A percentile compares a stretch with the other conserved stretches of the same genome.
phyloP scores from a whole-genome alignment of 2,797 vertebrate species.

The Peromyscus aztecus region DNA sequence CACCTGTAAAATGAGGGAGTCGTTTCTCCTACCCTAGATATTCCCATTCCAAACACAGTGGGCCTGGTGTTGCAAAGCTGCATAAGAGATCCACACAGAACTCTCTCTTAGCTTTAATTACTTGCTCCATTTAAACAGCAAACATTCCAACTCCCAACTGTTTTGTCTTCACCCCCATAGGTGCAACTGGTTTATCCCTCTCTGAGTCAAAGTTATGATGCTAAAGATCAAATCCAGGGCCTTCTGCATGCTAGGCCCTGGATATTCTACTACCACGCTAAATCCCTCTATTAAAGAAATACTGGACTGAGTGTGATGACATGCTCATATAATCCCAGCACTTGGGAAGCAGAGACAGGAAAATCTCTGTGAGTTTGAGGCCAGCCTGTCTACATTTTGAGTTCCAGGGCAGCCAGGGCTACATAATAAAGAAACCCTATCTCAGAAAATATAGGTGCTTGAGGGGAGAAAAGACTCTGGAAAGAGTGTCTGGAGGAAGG shows the following conservation, averaged over 20 bases:
- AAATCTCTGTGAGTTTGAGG: neutral
- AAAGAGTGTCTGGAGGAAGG: neutral
- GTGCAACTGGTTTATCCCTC: neutral
- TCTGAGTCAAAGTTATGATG: neutral
- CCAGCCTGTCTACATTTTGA: neutral
- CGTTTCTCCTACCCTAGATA: neutral
- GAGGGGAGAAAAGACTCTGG: neutral
- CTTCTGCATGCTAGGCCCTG: neutral
- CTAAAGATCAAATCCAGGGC: neutral
- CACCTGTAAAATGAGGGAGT: neutral
- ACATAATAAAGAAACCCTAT: neutral
- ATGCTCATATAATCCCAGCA: neutral
- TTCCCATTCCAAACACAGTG: neutral
- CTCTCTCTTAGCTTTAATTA: neutral
- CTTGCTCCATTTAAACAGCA: constrained; percentile 23
- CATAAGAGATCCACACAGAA: neutral
- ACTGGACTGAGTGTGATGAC: neutral
- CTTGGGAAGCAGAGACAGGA: neutral
- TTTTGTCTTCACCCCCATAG: constrained; percentile 43
- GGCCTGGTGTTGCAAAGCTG: neutral
- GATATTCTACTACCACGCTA: neutral
- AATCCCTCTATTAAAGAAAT: constrained; percentile 47
- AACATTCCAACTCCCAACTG: neutral
- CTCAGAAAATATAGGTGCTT: neutral
- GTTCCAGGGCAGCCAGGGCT: neutral